These are phyloP conservation scores for Craterocephalus amniculus DNA, from an alignment of 2,797 vertebrate species.

Conservation along the genomic window DNA sequence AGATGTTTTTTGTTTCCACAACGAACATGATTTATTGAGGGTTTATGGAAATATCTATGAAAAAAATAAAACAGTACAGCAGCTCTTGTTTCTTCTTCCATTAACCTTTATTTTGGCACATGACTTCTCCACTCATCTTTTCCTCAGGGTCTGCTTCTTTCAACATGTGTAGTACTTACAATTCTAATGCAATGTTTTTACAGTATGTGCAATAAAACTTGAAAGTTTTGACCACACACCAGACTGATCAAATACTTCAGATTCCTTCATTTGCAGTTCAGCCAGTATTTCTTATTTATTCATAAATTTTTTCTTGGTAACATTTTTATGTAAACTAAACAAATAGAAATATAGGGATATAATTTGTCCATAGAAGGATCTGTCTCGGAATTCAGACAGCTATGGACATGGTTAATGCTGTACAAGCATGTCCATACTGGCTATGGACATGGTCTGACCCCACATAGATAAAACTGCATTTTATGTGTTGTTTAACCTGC, in stretches of 20 bases:
- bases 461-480: not conserved
- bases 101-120: not conserved
- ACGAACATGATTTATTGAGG: not conserved
- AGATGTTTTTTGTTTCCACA: too few species aligned
- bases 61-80: not conserved
- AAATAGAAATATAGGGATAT: not conserved
- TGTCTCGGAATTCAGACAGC: not conserved
- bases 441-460: not conserved
- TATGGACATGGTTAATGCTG: not conserved
- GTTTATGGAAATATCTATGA: not conserved
- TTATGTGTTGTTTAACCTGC: not conserved
- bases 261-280: too few species aligned
- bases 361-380: not conserved
- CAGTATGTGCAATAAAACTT: not conserved
- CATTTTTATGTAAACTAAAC: not conserved
- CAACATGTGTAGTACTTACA: not conserved
- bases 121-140: not conserved
- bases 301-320: too few species aligned
- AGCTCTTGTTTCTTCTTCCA: not conserved
- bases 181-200: not conserved
- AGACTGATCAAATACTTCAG: too few species aligned
- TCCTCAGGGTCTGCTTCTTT: not conserved
- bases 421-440: not conserved
- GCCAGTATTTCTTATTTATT: not conserved
- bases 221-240: not conserved